Conservation (phyloP, 2,113 vertebrate species). For the Rhagologus leucostigma region DNA sequence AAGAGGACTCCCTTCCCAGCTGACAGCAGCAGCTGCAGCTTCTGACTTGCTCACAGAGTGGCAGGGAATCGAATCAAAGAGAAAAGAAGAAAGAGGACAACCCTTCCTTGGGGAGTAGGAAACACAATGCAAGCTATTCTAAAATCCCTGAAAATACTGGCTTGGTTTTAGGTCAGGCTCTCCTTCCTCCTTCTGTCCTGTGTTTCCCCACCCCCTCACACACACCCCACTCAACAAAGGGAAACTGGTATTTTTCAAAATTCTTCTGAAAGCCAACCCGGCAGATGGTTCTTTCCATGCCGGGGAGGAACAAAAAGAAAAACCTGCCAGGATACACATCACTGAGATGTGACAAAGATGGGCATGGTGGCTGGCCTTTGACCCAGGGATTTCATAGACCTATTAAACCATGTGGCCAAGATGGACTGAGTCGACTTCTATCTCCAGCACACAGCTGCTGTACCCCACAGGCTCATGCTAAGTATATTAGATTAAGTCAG, state of each 20-base stretch:
- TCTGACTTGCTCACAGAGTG: slow-evolving; percentile 69
- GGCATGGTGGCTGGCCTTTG: slow-evolving; percentile 69
- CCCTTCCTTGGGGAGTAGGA: slow-evolving; percentile 73
- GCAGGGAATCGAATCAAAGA: slow-evolving; percentile 80
- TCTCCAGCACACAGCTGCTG: slow-evolving; percentile 64
- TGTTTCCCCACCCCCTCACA: not conserved
- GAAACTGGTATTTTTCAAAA: slow-evolving; percentile 75
- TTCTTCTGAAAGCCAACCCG: slow-evolving; percentile 73
- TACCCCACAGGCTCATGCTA: not conserved
- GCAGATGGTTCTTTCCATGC: slow-evolving; percentile 78
- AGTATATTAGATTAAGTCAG: not conserved
- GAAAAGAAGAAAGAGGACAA: slow-evolving; percentile 75
- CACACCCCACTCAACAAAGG: slow-evolving; percentile 68
- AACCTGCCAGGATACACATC: slow-evolving; percentile 73
- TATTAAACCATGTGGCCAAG: slow-evolving; percentile 68
- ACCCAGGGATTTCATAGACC: slow-evolving; percentile 69
- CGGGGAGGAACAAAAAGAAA: slow-evolving; percentile 28
- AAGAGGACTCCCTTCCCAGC: slow-evolving; percentile 72
- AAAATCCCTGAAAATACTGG: slow-evolving; percentile 70
- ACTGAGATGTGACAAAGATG: slow-evolving; percentile 73
- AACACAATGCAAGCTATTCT: slow-evolving; percentile 77
- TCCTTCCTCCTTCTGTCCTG: slow-evolving; percentile 24
- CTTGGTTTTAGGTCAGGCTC: slow-evolving; percentile 70
- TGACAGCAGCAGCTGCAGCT: slow-evolving; percentile 78
- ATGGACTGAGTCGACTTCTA: slow-evolving; percentile 31